Evolutionary conservation across 2,797 vertebrate genomes (phyloP).

Genomic region (Acanthornis magna): DNA sequence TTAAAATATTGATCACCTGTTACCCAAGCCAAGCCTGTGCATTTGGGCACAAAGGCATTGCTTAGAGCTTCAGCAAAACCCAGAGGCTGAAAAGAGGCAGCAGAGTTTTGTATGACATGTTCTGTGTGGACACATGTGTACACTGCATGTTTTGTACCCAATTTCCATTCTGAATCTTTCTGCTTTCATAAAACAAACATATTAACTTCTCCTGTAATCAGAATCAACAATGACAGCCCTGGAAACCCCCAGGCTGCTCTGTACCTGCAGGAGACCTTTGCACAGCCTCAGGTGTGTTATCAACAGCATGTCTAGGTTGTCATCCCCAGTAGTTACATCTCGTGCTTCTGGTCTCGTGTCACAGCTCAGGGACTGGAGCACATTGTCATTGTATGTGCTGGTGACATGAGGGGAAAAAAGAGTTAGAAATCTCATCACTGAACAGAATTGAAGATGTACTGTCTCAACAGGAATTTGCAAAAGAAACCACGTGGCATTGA

Average conservation of each 20-base stretch:
- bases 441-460: too few species aligned
- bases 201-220: not conserved
- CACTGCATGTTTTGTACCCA: rapidly evolving
- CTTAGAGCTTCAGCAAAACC: not conserved
- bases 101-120: not conserved
- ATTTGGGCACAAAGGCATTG: not conserved
- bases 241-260: not conserved
- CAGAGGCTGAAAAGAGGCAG: not conserved
- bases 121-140: rapidly evolving
- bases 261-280: slow-evolving; percentile 83
- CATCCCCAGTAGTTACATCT: slow-evolving; percentile 81
- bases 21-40: not conserved
- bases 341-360: slow-evolving; percentile 52
- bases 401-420: not conserved
- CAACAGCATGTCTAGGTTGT: slow-evolving; percentile 82
- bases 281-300: slow-evolving; percentile 86
- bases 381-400: slow-evolving; percentile 74
- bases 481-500: not conserved
- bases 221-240: not conserved
- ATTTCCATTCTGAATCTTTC: not conserved
- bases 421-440: not conserved
- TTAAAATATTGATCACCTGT: not conserved
- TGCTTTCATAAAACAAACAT: not conserved
- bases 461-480: not conserved
- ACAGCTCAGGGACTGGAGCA: slow-evolving; percentile 62